Percentiles rank a stretch among this genome's conserved stretches.
These are phyloP conservation scores for Crenuchus spilurus DNA, from an alignment of 2,797 vertebrate species.

Conservation along the genomic window DNA sequence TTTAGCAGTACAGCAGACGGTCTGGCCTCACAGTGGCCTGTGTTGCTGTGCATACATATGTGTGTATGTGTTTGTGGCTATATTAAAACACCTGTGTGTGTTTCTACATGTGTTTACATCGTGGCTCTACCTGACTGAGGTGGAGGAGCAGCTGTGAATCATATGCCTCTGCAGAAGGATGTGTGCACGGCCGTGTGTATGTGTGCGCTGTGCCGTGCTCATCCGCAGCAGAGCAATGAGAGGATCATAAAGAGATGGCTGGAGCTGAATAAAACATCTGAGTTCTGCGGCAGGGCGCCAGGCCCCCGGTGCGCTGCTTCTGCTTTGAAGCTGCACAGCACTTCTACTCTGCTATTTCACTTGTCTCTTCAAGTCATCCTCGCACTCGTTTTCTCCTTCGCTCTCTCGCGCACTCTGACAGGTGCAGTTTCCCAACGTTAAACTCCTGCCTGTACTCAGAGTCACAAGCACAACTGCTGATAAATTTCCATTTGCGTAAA, in stretches of 20 bases:
- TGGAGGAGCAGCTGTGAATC: background rate
- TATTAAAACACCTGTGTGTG: background rate
- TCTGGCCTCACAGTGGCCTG: too few relatives aligned
- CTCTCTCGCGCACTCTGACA: background rate
- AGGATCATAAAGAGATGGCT: conserved; percentile 8
- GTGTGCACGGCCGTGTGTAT: background rate
- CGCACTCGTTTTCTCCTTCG: background rate
- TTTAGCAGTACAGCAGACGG: background rate
- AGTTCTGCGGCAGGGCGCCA: conserved; percentile 6
- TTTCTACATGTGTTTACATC: background rate
- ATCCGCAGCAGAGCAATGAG: conserved; percentile 8
- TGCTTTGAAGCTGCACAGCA: conserved; percentile 10
- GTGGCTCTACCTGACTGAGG: background rate
- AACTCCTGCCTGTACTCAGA: background rate
- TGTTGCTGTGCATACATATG: background rate
- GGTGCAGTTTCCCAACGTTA: background rate
- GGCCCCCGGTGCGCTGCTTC: conserved; percentile 5
- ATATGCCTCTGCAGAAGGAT: background rate
- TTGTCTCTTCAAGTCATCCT: conserved; percentile 19
- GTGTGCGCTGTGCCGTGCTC: background rate
- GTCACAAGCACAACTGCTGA: background rate
- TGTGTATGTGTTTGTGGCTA: background rate
- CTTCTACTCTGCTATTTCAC: conserved; percentile 22
- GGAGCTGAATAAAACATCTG: conserved; percentile 37
- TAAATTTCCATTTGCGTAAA: background rate